A percentile compares a stretch with the other conserved stretches of the same genome.
These are phyloP conservation scores for Colossoma macropomum DNA, from an alignment of 2,113 vertebrate species.

Conservation along the genomic window DNA sequence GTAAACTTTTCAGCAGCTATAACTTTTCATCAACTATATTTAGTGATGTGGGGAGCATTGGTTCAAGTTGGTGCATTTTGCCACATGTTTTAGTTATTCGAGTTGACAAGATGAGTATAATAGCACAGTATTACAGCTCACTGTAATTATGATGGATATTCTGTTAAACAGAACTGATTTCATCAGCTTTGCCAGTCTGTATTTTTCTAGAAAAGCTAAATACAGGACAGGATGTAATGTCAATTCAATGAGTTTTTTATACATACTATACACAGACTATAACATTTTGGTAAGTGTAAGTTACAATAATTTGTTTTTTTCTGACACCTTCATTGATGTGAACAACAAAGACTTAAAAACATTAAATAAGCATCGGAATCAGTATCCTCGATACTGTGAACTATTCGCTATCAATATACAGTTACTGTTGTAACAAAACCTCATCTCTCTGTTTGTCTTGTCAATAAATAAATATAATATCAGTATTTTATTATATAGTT, in stretches of 20 bases:
- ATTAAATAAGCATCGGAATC: no score
- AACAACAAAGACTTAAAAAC: no score
- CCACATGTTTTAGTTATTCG: background rate
- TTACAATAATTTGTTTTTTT: no score
- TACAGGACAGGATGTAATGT: background rate
- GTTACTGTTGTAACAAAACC: no score
- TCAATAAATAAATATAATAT: no score
- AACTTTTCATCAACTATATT: background rate
- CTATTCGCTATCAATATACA: no score
- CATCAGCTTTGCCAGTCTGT: background rate
- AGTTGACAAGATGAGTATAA: background rate
- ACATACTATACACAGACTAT: no score
- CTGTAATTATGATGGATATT: constrained; percentile 15
- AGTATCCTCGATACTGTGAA: no score
- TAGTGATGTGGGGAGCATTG: background rate
- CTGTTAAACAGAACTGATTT: background rate
- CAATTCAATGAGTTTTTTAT: background rate
- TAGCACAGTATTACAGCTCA: background rate
- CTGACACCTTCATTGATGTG: no score
- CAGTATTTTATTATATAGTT: no score
- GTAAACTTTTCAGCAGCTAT: background rate
- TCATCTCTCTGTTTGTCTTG: no score
- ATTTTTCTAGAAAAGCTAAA: background rate
- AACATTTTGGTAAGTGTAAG: no score
- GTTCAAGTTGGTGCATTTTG: background rate